Conservation (phyloP, 1,140 invertebrate species). For the Harlomillsia oculata region DNA sequence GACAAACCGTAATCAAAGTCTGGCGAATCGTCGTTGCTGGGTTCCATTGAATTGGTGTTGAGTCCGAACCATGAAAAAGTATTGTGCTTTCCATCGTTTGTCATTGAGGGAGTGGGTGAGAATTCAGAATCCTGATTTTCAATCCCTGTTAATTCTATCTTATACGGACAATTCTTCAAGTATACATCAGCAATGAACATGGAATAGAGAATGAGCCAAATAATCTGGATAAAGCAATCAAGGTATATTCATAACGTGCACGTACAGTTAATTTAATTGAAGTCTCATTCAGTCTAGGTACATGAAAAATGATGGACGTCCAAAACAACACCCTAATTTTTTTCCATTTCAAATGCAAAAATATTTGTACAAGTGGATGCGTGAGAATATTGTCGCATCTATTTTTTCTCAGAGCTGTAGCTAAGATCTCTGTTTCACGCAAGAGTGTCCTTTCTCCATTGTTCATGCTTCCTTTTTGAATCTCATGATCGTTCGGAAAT, state of each 20-base stretch:
- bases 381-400: slow-evolving; percentile 58
- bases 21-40: too few relatives aligned
- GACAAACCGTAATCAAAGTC: slow-evolving; percentile 1
- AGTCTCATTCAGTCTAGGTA: too few relatives aligned
- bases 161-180: slow-evolving; percentile 15
- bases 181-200: slow-evolving; percentile 20
- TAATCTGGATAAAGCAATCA: slow-evolving; percentile 4
- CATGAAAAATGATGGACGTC: slow-evolving; percentile 25
- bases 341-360: slow-evolving; percentile 77
- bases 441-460: background rate
- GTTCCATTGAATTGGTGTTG: too few relatives aligned
- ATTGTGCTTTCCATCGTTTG: too few relatives aligned
- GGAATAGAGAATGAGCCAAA: slow-evolving; percentile 23
- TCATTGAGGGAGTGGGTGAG: too few relatives aligned
- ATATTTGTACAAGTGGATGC: slow-evolving; percentile 71
- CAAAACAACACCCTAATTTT: slow-evolving; percentile 72
- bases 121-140: too few relatives aligned
- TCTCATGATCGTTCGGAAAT: background rate
- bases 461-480: background rate
- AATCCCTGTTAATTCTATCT: too few relatives aligned
- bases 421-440: slow-evolving; percentile 17
- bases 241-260: background rate
- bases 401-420: background rate
- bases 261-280: background rate
- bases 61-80: too few relatives aligned